Evolutionary conservation across 2,797 vertebrate genomes (phyloP).

Genomic region (Pachyuromys duprasi): DNA sequence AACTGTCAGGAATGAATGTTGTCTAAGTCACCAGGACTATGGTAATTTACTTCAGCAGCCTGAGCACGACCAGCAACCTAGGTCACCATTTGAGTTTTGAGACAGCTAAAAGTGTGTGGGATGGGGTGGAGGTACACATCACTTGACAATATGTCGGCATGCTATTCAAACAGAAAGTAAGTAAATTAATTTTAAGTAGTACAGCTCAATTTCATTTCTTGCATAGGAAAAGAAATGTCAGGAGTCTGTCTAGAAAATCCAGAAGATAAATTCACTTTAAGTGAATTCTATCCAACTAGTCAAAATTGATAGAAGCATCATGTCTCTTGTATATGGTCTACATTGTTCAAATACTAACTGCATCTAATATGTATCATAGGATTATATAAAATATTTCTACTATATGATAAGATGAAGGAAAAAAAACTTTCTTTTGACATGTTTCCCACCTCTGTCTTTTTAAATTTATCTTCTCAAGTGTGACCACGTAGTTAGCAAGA

Average conservation of each 20-base stretch:
- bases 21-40: not conserved
- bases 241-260: not conserved
- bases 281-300: not conserved
- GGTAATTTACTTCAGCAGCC: not conserved
- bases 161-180: not conserved
- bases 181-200: not conserved
- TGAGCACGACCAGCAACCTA: not conserved
- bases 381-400: not conserved
- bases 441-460: not conserved
- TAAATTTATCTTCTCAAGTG: not conserved
- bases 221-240: not conserved
- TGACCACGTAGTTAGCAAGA: not conserved
- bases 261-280: not conserved
- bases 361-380: not conserved
- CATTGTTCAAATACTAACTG: not conserved
- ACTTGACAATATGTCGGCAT: not conserved
- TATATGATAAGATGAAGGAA: not conserved
- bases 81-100: not conserved
- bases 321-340: not conserved
- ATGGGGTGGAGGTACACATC: too few relatives aligned
- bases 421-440: not conserved
- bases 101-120: not conserved
- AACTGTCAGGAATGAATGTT: conserved; percentile 8
- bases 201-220: not conserved
- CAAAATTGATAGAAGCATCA: not conserved